phyloP scores from a whole-genome alignment of 1,140 invertebrate species.

The Apis florea region DNA sequence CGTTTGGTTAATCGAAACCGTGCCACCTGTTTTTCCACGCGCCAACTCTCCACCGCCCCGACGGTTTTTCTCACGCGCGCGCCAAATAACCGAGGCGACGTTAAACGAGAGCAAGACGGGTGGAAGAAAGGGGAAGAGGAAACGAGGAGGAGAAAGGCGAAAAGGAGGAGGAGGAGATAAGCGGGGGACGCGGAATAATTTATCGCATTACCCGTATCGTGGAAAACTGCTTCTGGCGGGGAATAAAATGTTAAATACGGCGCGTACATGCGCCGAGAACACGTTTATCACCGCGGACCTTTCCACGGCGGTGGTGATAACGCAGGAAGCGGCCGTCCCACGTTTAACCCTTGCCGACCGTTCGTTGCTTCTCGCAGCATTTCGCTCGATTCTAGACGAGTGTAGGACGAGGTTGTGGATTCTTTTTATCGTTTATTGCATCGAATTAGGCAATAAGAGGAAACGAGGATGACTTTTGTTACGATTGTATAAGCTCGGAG shows the following conservation, averaged over 20 bases:
- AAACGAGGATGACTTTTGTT: too few relatives aligned
- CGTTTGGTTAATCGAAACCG: background rate
- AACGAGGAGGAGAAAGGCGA: background rate
- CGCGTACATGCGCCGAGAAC: conserved; percentile 35
- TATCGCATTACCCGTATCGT: conserved; percentile 54
- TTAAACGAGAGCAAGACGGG: conserved; percentile 36
- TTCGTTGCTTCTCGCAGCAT: too few relatives aligned
- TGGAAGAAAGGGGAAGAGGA: background rate
- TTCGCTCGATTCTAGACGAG: too few relatives aligned
- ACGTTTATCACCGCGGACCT: conserved; percentile 54
- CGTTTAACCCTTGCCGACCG: conserved; percentile 34
- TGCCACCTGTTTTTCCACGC: background rate
- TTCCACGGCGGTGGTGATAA: conserved; percentile 50
- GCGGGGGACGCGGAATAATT: conserved; percentile 54
- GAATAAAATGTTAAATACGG: conserved; percentile 56
- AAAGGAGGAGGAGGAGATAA: conserved; percentile 31
- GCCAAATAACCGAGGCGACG: conserved; percentile 47
- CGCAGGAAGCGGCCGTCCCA: conserved; percentile 6
- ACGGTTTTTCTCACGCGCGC: conserved; percentile 37
- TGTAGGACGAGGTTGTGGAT: too few relatives aligned
- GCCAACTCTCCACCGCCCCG: conserved; percentile 23
- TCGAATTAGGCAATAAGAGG: too few relatives aligned
- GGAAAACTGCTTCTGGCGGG: conserved; percentile 48
- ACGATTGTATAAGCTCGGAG: too few relatives aligned
- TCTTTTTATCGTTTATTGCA: too few relatives aligned